Base-by-base conservation (phyloP, 2,113 vertebrate species). In the Mastomys natalensis region DNA sequence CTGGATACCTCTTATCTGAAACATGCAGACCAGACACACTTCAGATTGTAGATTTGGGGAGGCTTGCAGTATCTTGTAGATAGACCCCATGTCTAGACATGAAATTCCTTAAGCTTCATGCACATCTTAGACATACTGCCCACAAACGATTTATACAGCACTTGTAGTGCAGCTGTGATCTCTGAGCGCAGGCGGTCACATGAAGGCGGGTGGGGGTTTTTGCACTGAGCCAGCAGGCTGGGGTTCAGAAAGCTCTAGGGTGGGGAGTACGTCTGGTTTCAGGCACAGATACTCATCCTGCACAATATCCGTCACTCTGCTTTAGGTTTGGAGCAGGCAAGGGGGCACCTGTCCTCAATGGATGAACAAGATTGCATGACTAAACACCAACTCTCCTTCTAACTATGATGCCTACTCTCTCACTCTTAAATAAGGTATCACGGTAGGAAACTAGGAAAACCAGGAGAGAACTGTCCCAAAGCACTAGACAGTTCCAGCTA, bases 391-490 rank as follows among this genome's bases (percentile, higher is more conserved):
- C 88, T 81, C 66, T 84, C 74, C 96, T 58, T 60, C 2, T 51
- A 73, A 89, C 0, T 76, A 70, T 72, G 10, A 55, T 84, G 77
- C 37, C 89, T 87, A 91, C 31, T 82, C 48, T 90, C 91, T 80
- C 43, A 91, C 29, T 66, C 31, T 89, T 81, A 81, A 1, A 60
- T 5, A 87, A 70, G 31, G 82, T 7, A 26, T 17, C 12, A n/a
- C 37, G 72, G 51, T 0, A 66, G 45, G 34, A 80, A 89, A 94
- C 21, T 64, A 45, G 37, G 73, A 95, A 84, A 62, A 22, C 53
- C 37, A 51, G 73, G 55, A 91, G 10, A 93, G 53, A 93, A 58
- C 15, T 85, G 51, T 51, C 95, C 86, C n/a, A 78, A 82, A 94
- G 60, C 87, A 96, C 58, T 86, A 91, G 78, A 89, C 11, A 70